Evolutionary conservation across 2,797 vertebrate genomes (phyloP).

Genomic region (Rallus crepitans): DNA sequence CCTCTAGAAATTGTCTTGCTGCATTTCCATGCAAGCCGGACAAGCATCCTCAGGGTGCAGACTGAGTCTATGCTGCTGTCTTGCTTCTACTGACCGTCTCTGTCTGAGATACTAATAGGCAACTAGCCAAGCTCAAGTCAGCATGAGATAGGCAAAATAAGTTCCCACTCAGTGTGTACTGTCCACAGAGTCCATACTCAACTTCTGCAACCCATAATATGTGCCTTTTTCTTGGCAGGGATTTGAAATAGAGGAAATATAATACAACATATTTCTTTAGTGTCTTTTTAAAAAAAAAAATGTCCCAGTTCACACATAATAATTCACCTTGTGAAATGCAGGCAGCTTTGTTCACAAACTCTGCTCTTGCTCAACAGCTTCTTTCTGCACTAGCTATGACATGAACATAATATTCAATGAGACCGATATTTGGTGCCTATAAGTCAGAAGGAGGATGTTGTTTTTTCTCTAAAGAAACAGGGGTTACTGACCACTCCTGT

Average conservation of each 20-base stretch:
- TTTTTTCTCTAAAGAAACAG: background rate
- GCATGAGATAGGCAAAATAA: background rate
- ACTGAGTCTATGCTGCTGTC: background rate
- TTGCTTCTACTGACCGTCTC: background rate
- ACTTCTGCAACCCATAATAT: background rate
- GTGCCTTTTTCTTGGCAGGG: background rate
- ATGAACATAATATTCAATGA: rapidly evolving
- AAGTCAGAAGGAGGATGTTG: rapidly evolving
- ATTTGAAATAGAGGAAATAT: background rate
- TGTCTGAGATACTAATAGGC: background rate
- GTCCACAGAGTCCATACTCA: background rate
- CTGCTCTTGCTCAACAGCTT: background rate
- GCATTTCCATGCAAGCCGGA: background rate
- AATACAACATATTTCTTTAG: background rate
- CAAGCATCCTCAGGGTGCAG: background rate
- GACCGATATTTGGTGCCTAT: background rate
- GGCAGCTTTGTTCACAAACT: background rate
- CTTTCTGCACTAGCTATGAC: background rate
- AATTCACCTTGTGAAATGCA: background rate
- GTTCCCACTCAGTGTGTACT: rapidly evolving
- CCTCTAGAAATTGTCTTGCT: background rate
- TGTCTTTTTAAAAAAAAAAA: background rate
- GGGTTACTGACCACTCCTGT: background rate
- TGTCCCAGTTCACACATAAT: background rate
- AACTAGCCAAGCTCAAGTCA: background rate